phyloP scores from a whole-genome alignment of 2,797 vertebrate species.

The Pangasius mekongensis region DNA sequence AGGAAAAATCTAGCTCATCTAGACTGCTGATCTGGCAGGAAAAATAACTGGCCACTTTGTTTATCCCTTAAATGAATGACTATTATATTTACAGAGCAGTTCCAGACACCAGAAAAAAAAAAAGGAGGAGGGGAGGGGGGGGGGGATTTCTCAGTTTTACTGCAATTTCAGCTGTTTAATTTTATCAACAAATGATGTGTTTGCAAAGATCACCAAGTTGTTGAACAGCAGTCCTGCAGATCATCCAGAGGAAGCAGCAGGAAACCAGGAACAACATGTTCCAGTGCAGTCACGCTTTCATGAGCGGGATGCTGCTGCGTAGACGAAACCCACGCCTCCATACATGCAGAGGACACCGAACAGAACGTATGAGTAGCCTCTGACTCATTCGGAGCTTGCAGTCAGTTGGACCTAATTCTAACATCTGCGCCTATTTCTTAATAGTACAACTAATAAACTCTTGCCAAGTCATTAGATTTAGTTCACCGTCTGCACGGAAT shows the following conservation, averaged over 20 bases:
- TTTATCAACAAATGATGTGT: conserved; percentile 65
- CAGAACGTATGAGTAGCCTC: conserved; percentile 36
- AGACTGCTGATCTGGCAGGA: conserved; percentile 68
- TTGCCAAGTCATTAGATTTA: conserved; percentile 29
- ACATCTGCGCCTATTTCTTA: conserved; percentile 36
- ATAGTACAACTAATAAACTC: conserved; percentile 25
- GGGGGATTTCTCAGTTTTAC: conserved; percentile 55
- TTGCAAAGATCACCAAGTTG: conserved; percentile 65
- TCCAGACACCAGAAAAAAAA: conserved; percentile 58
- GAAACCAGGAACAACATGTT: conserved; percentile 63
- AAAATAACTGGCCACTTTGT: conserved; percentile 70
- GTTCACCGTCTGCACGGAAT: conserved; percentile 16
- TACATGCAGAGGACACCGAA: conserved; percentile 49
- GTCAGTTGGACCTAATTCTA: conserved; percentile 14
- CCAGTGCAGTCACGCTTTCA: conserved; percentile 57
- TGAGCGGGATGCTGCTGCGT: conserved; percentile 54
- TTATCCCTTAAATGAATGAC: conserved; percentile 70
- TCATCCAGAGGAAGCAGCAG: conserved; percentile 50
- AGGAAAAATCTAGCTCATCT: conserved; percentile 49
- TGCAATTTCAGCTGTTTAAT: conserved; percentile 62
- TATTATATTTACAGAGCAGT: conserved; percentile 66
- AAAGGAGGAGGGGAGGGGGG: conserved; percentile 54
- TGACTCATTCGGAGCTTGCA: conserved; percentile 39
- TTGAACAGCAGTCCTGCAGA: conserved; percentile 54
- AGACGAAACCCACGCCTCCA: conserved; percentile 49